These are phyloP conservation scores for Julus scandinavius DNA, from an alignment of 2,888 invertebrate species.

Conservation along the genomic window DNA sequence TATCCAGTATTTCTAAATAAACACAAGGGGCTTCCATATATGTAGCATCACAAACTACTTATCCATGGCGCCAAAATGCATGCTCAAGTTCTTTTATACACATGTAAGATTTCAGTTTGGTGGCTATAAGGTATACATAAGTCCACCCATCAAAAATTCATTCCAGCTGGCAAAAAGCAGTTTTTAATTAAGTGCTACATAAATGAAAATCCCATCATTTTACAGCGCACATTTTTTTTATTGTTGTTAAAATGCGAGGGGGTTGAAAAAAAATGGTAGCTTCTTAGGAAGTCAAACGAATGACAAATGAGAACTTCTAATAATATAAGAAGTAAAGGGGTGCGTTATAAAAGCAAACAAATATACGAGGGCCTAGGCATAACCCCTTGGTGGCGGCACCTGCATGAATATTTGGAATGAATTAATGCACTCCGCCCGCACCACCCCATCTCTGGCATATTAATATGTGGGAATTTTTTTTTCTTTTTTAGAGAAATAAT, in stretches of 20 bases:
- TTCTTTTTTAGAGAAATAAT: slow-evolving; percentile 6
- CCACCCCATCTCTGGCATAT: slow-evolving; percentile 34
- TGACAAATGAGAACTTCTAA: slow-evolving; percentile 48
- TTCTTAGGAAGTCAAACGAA: slow-evolving; percentile 47
- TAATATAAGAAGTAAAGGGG: slow-evolving; percentile 17
- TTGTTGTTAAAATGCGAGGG: not conserved
- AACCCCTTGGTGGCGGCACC: slow-evolving; percentile 34
- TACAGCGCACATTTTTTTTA: not conserved
- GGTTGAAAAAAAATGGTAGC: slow-evolving; percentile 3
- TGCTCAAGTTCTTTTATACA: not conserved
- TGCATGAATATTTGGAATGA: slow-evolving; percentile 32
- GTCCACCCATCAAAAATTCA: not conserved
- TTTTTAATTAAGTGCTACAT: slow-evolving; percentile 13
- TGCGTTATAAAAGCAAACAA: slow-evolving; percentile 49
- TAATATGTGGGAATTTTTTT: slow-evolving; percentile 8
- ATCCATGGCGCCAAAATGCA: not conserved
- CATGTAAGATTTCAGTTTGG: not conserved
- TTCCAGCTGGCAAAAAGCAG: slow-evolving; percentile 16
- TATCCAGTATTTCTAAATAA: not conserved
- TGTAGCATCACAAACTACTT: not conserved
- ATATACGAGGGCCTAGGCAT: slow-evolving; percentile 41
- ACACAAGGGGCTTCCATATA: not conserved
- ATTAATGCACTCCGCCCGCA: slow-evolving; percentile 7
- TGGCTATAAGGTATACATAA: not conserved
- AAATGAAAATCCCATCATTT: not conserved